Percentiles rank a stretch among this genome's conserved stretches.
phyloP scores from a whole-genome alignment of 1,140 invertebrate genomes.

The Bemisia tabaci region DNA sequence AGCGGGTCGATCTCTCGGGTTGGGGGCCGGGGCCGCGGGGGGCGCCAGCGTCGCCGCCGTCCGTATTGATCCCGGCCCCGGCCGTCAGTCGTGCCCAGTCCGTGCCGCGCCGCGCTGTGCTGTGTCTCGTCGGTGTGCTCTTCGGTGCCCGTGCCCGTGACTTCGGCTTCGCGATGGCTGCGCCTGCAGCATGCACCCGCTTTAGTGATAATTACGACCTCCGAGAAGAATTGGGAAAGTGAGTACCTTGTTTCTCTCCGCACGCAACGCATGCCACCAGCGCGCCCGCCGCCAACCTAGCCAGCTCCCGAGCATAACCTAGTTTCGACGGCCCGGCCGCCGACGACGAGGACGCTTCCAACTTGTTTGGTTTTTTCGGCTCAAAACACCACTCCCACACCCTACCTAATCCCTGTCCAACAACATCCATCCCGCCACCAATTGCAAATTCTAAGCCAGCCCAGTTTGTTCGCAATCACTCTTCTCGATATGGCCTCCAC shows the following conservation, averaged over 20 bases:
- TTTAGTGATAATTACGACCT: constrained; percentile 99
- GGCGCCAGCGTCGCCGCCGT: not conserved
- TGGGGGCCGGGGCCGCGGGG: not conserved
- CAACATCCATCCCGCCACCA: too few relatives aligned
- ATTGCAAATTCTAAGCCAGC: too few relatives aligned
- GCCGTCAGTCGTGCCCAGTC: too few relatives aligned
- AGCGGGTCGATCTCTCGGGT: too few relatives aligned
- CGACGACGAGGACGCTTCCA: too few relatives aligned
- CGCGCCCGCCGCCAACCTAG: not conserved
- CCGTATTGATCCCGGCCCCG: not conserved
- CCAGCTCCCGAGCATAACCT: too few relatives aligned
- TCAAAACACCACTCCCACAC: too few relatives aligned
- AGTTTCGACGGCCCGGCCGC: too few relatives aligned
- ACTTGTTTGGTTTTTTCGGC: too few relatives aligned
- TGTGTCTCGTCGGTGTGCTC: not conserved
- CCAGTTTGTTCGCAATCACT: too few relatives aligned
- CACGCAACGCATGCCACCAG: not conserved
- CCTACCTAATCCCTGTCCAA: too few relatives aligned
- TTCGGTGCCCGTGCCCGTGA: not conserved
- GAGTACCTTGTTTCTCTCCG: constrained; percentile 41
- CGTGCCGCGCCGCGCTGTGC: not conserved
- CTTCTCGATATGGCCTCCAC: too few relatives aligned
- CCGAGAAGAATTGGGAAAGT: constrained; percentile 99
- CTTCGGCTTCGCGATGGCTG: constrained; percentile 36
- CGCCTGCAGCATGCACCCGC: constrained; percentile 60